Percentiles rank a stretch among this genome's conserved stretches.
Conservation (phyloP, 1,140 invertebrate genomes). For the Holcopasites calliopsidis region DNA sequence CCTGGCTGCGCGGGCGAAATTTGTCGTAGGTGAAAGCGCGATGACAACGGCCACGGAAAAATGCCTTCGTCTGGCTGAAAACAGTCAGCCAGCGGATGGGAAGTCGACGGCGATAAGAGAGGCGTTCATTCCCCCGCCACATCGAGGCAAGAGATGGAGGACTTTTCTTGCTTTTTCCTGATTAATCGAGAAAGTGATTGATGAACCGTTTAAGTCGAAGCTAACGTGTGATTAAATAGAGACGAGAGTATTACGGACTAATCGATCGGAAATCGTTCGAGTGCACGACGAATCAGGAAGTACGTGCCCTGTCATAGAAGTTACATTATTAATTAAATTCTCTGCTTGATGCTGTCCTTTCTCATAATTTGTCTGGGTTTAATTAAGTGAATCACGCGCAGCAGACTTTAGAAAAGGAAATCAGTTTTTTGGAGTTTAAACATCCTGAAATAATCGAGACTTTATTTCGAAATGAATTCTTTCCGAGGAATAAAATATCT, state of each 20-base stretch:
- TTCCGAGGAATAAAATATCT: no score
- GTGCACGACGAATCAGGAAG: slow-evolving; percentile 6
- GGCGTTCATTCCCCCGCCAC: no score
- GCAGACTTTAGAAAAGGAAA: neutral
- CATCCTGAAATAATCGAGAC: no score
- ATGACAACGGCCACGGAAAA: no score
- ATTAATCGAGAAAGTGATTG: slow-evolving; percentile 31
- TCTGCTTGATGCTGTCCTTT: neutral
- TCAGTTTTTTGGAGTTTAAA: no score
- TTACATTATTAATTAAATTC: slow-evolving; percentile 34
- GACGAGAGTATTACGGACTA: slow-evolving; percentile 9
- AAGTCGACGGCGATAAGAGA: no score
- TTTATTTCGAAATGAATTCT: no score
- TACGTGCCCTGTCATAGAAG: neutral
- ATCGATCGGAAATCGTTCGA: slow-evolving; percentile 19
- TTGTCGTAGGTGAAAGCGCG: no score
- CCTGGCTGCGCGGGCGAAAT: no score
- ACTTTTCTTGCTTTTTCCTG: slow-evolving; percentile 3
- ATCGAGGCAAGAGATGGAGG: no score
- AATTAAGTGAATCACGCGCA: neutral
- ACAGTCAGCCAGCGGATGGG: no score
- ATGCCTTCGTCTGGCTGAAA: no score
- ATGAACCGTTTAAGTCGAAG: neutral
- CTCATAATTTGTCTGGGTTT: neutral
- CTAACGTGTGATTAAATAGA: slow-evolving; percentile 6